Evolutionary conservation across 2,888 invertebrate species (phyloP).

Genomic region (Erebia epiphron): DNA sequence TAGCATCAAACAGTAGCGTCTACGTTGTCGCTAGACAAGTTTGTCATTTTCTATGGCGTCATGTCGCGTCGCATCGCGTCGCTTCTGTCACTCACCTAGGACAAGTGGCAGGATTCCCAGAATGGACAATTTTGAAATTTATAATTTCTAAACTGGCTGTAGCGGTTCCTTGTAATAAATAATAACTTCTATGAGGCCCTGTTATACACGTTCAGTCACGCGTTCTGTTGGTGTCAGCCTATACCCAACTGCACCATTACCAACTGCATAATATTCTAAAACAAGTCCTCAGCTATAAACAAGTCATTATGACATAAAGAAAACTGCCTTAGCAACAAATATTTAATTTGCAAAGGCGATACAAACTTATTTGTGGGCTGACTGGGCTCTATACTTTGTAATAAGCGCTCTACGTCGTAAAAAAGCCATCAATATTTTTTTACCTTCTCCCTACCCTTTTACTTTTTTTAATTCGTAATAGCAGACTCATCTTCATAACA

Average conservation of each 20-base stretch:
- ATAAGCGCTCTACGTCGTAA: not conserved
- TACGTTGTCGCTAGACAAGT: too few species aligned
- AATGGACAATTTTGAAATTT: too few species aligned
- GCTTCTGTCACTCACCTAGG: too few species aligned
- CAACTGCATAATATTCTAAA: not conserved
- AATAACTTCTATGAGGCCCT: too few species aligned
- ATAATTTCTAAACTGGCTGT: too few species aligned
- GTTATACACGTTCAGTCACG: not conserved
- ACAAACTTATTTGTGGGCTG: not conserved
- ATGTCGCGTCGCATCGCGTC: too few species aligned
- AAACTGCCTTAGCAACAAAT: not conserved
- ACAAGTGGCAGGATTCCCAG: too few species aligned
- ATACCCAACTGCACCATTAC: not conserved
- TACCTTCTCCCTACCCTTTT: not conserved
- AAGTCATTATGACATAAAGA: not conserved
- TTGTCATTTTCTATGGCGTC: too few species aligned
- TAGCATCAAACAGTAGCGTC: too few species aligned
- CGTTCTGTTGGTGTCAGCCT: not conserved
- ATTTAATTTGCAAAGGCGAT: not conserved
- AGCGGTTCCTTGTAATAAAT: too few species aligned
- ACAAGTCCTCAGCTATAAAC: not conserved
- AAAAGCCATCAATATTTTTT: constrained; percentile 1
- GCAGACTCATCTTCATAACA: constrained; percentile 1
- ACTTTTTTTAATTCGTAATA: not conserved
- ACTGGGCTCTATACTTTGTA: constrained; percentile 1